These are phyloP conservation scores for Hypomesus transpacificus DNA, from an alignment of 2,113 vertebrate species.

Conservation along the genomic window DNA sequence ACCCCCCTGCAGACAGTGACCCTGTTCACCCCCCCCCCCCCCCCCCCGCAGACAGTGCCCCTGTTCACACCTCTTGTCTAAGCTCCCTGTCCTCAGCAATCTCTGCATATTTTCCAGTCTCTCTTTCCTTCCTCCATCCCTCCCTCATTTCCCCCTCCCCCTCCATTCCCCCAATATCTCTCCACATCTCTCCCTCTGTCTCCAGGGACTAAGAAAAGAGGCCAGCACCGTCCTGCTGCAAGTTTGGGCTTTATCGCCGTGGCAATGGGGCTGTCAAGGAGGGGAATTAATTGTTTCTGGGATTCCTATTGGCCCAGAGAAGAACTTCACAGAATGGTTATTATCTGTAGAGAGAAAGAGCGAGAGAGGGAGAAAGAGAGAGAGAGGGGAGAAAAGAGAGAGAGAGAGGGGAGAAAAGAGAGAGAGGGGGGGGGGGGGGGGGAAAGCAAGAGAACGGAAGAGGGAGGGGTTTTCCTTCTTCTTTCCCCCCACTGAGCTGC, in stretches of 20 bases:
- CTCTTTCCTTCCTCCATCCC: neutral
- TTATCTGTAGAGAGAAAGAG: neutral
- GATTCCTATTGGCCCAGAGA: conserved; percentile 36
- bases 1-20: conserved; percentile 35
- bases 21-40: too few species aligned
- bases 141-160: conserved; percentile 4
- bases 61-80: neutral
- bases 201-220: conserved; percentile 54
- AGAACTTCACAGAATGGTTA: neutral
- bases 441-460: neutral
- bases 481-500: too few species aligned
- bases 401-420: neutral
- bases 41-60: conserved; percentile 23
- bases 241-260: conserved; percentile 45
- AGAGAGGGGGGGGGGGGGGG: neutral
- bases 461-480: too few species aligned
- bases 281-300: conserved; percentile 44
- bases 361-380: neutral
- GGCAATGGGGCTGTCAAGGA: conserved; percentile 29
- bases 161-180: conserved; percentile 2
- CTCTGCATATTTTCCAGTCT: neutral
- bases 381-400: neutral
- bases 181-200: conserved; percentile 24
- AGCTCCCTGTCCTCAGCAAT: neutral
- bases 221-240: conserved; percentile 59